Conservation (phyloP, 2,888 invertebrate genomes). For the Sphaerophoria taeniata region DNA sequence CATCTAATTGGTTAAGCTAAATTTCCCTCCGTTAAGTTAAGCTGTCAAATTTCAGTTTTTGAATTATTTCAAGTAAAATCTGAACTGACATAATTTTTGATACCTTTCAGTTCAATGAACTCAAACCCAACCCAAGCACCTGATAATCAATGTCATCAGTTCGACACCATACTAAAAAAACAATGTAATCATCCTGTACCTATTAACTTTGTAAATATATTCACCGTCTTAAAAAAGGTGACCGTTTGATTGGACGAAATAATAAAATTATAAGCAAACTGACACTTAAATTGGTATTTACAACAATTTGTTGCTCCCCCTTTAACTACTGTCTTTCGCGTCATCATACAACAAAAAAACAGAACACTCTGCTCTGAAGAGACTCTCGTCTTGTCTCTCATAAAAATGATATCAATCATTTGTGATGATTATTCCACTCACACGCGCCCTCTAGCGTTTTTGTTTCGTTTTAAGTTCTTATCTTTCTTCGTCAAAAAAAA, state of each 20-base stretch:
- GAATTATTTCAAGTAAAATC: too few relatives aligned
- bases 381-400: slow-evolving; percentile 22
- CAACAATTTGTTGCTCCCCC: slow-evolving; percentile 47
- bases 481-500: slow-evolving; percentile 11
- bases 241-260: slow-evolving; percentile 14
- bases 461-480: slow-evolving; percentile 27
- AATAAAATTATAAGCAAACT: slow-evolving; percentile 51
- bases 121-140: too few relatives aligned
- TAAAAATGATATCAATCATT: slow-evolving; percentile 55
- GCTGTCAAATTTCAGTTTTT: too few relatives aligned
- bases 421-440: slow-evolving; percentile 65
- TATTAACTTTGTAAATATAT: not conserved
- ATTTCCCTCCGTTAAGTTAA: too few relatives aligned
- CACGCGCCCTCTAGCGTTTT: slow-evolving; percentile 64
- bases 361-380: slow-evolving; percentile 39
- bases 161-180: not conserved
- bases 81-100: too few relatives aligned
- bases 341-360: not conserved
- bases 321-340: slow-evolving; percentile 58
- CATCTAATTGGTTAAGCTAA: too few relatives aligned
- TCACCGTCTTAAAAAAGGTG: not conserved
- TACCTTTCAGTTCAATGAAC: too few relatives aligned
- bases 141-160: slow-evolving; percentile 9
- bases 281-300: slow-evolving; percentile 53
- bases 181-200: not conserved